A percentile compares a stretch with the other conserved stretches of the same genome.
Conservation (phyloP, 92 coral and sea anemone species). For the Phenganax subtilis region DNA sequence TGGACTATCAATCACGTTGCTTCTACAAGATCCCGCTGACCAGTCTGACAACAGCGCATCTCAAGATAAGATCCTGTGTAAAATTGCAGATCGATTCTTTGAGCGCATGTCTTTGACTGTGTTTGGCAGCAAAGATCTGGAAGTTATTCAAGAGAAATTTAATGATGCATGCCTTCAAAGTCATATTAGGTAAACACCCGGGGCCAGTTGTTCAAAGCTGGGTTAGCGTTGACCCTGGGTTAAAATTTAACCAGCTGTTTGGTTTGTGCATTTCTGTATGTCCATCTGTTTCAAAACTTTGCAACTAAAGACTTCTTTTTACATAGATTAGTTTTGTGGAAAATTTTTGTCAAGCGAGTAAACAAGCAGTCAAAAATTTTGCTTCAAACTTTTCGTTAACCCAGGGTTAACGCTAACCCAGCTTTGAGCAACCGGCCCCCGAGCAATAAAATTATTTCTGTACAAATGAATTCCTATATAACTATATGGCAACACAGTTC, state of each 20-base stretch:
- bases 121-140: slow-evolving; percentile 95
- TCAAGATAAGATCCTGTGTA: slow-evolving; percentile 66
- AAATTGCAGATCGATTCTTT: slow-evolving; percentile 80
- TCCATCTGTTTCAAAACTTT: too few species aligned
- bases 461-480: not conserved
- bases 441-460: not conserved
- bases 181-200: slow-evolving; percentile 65
- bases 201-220: too few species aligned
- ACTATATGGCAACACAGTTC: not conserved
- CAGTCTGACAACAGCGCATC: slow-evolving; percentile 39
- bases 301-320: too few species aligned
- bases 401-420: too few species aligned
- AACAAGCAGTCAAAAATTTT: too few species aligned
- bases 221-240: too few species aligned
- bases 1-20: slow-evolving; percentile 73
- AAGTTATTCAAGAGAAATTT: slow-evolving; percentile 64
- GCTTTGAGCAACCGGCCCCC: too few species aligned
- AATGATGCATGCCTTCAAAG: slow-evolving; percentile 69
- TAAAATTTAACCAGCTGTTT: too few species aligned
- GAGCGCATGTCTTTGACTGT: slow-evolving; percentile 74
- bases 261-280: too few species aligned
- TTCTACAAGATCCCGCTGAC: slow-evolving; percentile 78
- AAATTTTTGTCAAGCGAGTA: too few species aligned
- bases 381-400: too few species aligned
- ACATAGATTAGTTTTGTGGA: too few species aligned